Percentiles rank a stretch among this genome's conserved stretches.
phyloP scores from a whole-genome alignment of 2,797 vertebrate genomes.

The Parambassis ranga region DNA sequence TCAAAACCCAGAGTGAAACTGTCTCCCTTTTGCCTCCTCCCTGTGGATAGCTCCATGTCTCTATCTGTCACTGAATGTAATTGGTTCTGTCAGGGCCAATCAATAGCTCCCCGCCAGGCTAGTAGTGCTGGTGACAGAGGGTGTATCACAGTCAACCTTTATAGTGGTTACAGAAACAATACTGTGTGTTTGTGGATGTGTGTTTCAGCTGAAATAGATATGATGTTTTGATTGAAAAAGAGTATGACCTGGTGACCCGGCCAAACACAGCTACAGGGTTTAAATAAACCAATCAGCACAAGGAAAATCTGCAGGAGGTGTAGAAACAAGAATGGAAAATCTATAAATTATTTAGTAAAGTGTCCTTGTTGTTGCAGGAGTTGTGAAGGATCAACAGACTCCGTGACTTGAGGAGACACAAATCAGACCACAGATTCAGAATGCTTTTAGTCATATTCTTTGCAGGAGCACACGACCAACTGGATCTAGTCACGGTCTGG shows the following conservation, averaged over 20 bases:
- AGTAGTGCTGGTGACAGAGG: conserved; percentile 61
- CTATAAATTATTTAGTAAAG: not conserved
- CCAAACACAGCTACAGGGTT: not conserved
- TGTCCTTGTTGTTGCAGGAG: not conserved
- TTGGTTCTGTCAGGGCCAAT: conserved; percentile 79
- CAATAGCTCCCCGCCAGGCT: conserved; percentile 70
- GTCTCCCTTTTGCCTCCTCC: conserved; percentile 27
- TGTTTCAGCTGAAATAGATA: conserved; percentile 27
- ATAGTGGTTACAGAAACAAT: conserved; percentile 48
- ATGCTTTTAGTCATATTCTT: too few species aligned
- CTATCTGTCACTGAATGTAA: conserved; percentile 76
- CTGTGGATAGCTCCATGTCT: conserved; percentile 66
- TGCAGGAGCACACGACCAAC: too few species aligned
- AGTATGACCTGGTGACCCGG: conserved; percentile 23
- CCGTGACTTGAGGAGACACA: too few species aligned
- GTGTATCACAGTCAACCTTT: conserved; percentile 65
- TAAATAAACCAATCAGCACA: not conserved
- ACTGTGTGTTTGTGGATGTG: conserved; percentile 21
- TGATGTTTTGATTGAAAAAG: conserved; percentile 21
- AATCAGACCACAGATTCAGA: not conserved
- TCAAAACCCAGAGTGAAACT: conserved; percentile 4
- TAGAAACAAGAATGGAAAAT: not conserved
- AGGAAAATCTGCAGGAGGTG: not conserved
- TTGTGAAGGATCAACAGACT: not conserved
- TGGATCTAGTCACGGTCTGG: conserved; percentile 1